Base-by-base conservation (phyloP, 2,797 vertebrate species). In the Clarias pachynema region DNA sequence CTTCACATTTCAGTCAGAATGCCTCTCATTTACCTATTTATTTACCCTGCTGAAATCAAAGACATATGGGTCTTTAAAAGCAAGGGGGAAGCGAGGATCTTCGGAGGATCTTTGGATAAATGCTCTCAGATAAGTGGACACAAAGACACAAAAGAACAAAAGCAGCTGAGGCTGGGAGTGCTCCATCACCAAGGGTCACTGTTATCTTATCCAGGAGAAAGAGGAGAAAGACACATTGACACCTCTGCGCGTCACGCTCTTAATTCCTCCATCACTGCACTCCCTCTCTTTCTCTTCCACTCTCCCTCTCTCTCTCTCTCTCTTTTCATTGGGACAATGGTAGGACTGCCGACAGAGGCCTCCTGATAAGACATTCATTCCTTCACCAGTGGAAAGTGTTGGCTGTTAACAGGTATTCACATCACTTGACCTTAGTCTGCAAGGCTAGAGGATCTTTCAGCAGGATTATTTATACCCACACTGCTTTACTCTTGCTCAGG, bases 71-170 rank as follows among this genome's bases (percentile, higher is more conserved):
- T 88, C 89, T 87, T 89, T 88, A 87, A 91, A 89, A 91, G 88
- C 86, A 60, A 74, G 86, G 87, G 87, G 87, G 86, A 86, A 87
- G 78, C 84, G 44, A 85, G 88, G 88, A 83, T 89, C 86, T 85
- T 86, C 81, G 82, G 83, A 89, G 88, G 86, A 89, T 86, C 88
- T 89, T 85, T 89, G 91, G 88, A 88, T 89, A 90, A 92, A 92
- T 87, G 82, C 88, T 89, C 85, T 87, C 79, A 89, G 88, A 90
- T 91, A 90, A 89, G 90, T 90, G 89, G 88, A 90, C 91, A 90
- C 89, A 90, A 89, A 90, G 86, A 87, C 86, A 89, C 90, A 90
- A 89, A 90, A 80, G 87, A 89, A 91, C 89, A 90, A 88, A 90
- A 82, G 89, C 82, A 82, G 79, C 85, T 65, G 83, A 86, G 79